These are phyloP conservation scores for Cydia strobilella DNA, from an alignment of 1,140 invertebrate species.

Conservation along the genomic window DNA sequence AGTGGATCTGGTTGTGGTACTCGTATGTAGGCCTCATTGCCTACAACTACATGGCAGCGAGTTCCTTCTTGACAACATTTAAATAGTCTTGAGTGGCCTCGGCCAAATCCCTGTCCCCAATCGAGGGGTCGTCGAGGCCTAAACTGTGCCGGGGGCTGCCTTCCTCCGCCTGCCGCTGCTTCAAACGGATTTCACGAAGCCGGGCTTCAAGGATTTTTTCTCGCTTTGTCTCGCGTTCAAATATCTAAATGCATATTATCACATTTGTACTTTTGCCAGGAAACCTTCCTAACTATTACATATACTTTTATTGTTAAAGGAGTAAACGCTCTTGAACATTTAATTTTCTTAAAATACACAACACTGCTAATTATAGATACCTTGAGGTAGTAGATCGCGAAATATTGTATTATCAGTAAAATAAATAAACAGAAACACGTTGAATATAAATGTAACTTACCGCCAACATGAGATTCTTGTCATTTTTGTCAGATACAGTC, in stretches of 20 bases:
- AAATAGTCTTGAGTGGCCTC: conserved; percentile 64
- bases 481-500: conserved; percentile 88
- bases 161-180: conserved; percentile 74
- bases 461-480: conserved; percentile 90
- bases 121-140: conserved; percentile 47
- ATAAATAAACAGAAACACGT: too few species aligned
- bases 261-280: conserved; percentile 10
- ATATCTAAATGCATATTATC: conserved; percentile 81
- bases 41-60: conserved; percentile 53
- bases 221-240: conserved; percentile 93
- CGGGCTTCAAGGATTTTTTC: conserved; percentile 97
- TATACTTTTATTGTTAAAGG: too few species aligned
- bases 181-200: conserved; percentile 87
- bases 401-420: too few species aligned
- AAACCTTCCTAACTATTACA: too few species aligned
- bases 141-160: conserved; percentile 44
- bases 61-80: conserved; percentile 55
- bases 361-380: too few species aligned
- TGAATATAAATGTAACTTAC: conserved; percentile 80
- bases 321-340: too few species aligned
- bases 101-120: conserved; percentile 59
- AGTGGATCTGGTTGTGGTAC: neutral
- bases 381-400: too few species aligned
- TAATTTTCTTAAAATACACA: too few species aligned
- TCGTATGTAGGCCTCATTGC: neutral